These are phyloP conservation scores for Siderastrea radians DNA, from an alignment of 92 coral and sea anemone genomes.

Conservation along the genomic window DNA sequence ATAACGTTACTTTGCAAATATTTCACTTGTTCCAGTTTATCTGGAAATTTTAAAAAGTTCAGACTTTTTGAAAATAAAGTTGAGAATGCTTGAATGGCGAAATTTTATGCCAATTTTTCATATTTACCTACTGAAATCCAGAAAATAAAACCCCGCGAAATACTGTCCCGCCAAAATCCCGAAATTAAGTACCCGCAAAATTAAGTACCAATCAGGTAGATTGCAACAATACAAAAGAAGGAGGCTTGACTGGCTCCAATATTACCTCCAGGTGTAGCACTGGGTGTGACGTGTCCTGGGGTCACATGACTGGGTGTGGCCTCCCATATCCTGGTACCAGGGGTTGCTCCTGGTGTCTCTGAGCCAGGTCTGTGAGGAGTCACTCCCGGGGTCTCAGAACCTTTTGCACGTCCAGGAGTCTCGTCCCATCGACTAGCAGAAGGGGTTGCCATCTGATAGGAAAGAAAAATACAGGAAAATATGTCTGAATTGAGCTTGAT, in stretches of 20 bases:
- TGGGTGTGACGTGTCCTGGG: constrained; percentile 95
- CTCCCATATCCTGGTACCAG: constrained; percentile 98
- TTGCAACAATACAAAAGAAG: neutral
- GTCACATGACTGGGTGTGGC: constrained; percentile 98
- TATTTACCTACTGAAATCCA: too few relatives aligned
- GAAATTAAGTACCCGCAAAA: neutral
- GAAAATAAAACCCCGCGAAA: neutral
- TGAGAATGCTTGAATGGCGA: too few relatives aligned
- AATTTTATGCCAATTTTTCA: too few relatives aligned
- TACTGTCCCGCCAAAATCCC: too few relatives aligned
- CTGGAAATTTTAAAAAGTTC: too few relatives aligned
- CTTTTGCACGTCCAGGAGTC: constrained; percentile 98
- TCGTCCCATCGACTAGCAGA: constrained; percentile 99
- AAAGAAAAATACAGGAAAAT: constrained; percentile 1
- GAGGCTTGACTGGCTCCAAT: constrained; percentile 51
- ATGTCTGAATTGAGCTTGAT: neutral
- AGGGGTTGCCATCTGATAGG: constrained; percentile 85
- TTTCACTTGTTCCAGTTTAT: too few relatives aligned
- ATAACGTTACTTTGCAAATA: too few relatives aligned
- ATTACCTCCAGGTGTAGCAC: constrained; percentile 89
- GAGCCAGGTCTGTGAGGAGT: constrained; percentile 95
- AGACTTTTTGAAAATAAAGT: too few relatives aligned
- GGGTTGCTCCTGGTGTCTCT: constrained; percentile 99
- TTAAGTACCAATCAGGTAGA: neutral
- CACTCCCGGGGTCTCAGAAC: constrained; percentile 98